Conservation (phyloP, 2,797 vertebrate species). For the Melanogrammus aeglefinus region DNA sequence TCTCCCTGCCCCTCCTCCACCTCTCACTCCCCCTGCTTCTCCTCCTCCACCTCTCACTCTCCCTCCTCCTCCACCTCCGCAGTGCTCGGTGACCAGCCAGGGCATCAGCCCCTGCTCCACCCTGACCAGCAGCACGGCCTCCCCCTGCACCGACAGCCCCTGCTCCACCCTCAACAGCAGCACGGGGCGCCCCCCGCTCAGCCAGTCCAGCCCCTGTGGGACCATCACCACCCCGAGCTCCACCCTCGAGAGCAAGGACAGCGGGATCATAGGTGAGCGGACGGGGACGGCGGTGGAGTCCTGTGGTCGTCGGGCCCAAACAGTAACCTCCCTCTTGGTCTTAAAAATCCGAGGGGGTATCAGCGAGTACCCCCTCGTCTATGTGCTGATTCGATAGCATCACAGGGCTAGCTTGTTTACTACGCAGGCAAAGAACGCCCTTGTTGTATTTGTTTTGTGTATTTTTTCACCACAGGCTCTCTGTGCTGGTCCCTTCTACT, state of each 20-base stretch:
- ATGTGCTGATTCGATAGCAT: no score
- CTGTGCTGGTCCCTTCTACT: conserved; percentile 14
- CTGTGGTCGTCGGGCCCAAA: no score
- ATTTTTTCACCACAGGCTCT: neutral
- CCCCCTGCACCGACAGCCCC: conserved; percentile 92
- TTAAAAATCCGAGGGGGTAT: no score
- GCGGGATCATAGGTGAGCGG: conserved; percentile 88
- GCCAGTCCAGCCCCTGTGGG: conserved; percentile 84
- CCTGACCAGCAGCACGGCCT: conserved; percentile 94
- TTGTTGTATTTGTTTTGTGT: neutral
- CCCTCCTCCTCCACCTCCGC: conserved; percentile 11
- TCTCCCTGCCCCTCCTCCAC: neutral
- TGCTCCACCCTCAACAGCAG: conserved; percentile 94
- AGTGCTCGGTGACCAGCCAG: conserved; percentile 83
- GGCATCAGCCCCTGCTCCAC: conserved; percentile 96
- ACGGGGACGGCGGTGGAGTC: neutral
- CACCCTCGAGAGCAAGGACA: conserved; percentile 99
- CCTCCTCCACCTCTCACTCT: neutral
- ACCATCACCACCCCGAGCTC: conserved; percentile 96
- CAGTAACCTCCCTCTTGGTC: no score
- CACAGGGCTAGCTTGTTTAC: no score
- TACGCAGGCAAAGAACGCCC: no score
- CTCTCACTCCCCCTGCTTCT: conserved; percentile 24
- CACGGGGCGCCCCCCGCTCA: conserved; percentile 74
- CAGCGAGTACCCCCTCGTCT: no score